Percentiles rank a stretch among this genome's conserved stretches.
These are phyloP conservation scores for Calonectris borealis DNA, from an alignment of 2,113 vertebrate genomes.

Conservation along the genomic window DNA sequence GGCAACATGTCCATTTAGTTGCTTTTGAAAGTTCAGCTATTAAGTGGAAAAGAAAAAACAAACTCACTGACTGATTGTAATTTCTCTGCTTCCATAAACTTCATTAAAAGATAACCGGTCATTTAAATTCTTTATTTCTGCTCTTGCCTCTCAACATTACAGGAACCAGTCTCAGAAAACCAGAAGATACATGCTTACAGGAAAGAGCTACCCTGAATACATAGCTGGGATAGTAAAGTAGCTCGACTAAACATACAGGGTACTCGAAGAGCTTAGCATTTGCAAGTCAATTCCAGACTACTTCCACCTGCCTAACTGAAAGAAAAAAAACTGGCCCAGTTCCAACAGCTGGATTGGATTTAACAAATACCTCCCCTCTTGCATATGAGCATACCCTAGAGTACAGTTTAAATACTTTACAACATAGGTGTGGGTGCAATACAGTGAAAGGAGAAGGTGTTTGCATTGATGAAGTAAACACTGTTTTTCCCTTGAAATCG, in stretches of 20 bases:
- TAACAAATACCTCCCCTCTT: neutral
- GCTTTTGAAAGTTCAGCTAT: neutral
- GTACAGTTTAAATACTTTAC: neutral
- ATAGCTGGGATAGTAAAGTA: neutral
- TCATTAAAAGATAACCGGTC: neutral
- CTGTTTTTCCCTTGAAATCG: neutral
- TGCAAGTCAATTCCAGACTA: constrained; percentile 15
- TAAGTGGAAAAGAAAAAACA: neutral
- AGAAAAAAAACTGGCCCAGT: neutral
- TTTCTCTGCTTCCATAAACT: neutral
- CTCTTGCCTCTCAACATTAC: neutral
- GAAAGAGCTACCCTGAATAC: neutral
- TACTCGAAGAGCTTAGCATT: neutral
- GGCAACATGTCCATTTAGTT: neutral
- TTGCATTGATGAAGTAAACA: neutral
- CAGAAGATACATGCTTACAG: neutral
- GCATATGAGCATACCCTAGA: neutral
- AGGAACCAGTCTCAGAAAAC: neutral
- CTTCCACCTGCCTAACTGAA: constrained; percentile 15
- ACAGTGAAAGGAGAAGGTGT: neutral
- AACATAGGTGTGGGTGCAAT: neutral
- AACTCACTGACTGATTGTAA: neutral
- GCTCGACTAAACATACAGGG: neutral
- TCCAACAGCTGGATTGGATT: constrained; percentile 22
- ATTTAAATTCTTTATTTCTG: neutral